A percentile compares a stretch with the other conserved stretches of the same genome.
These are phyloP conservation scores for Menidia beryllina DNA, from an alignment of 2,113 vertebrate species.

Conservation along the genomic window DNA sequence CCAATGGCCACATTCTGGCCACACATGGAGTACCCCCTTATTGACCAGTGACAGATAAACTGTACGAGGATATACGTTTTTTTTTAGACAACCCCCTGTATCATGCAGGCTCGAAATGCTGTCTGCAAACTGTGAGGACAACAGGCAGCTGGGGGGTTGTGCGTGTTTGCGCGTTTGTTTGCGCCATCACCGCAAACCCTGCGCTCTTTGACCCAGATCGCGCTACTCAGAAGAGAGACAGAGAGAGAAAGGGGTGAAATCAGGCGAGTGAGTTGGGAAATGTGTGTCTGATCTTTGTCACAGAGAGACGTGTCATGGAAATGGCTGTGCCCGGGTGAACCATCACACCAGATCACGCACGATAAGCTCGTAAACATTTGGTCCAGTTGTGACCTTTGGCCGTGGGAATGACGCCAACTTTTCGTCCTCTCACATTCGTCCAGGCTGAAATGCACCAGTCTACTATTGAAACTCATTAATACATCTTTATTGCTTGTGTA, in stretches of 20 bases:
- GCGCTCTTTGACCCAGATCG: conserved; percentile 62
- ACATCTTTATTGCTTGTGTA: neutral
- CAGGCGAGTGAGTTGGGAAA: conserved; percentile 57
- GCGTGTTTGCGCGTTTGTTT: neutral
- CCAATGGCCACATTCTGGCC: conserved; percentile 26
- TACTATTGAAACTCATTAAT: neutral
- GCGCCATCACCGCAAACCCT: neutral
- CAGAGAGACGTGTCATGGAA: conserved; percentile 50
- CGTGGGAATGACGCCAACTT: neutral
- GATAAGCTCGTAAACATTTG: neutral
- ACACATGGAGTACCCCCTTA: conserved; percentile 23
- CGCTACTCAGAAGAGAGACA: neutral
- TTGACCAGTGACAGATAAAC: conserved; percentile 42
- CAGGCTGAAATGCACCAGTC: neutral
- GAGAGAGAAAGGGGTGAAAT: conserved; percentile 19
- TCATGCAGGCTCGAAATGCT: conserved; percentile 33
- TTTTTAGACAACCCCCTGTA: neutral
- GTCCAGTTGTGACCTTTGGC: conserved; percentile 7
- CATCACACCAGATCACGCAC: neutral
- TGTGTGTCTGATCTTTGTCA: conserved; percentile 68
- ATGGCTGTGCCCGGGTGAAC: conserved; percentile 9
- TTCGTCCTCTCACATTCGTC: neutral
- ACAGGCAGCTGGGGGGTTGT: neutral
- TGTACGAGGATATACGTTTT: conserved; percentile 3
- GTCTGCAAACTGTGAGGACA: conserved; percentile 11